Conservation (phyloP, 2,113 vertebrate species). For the Notothenia rossii region DNA sequence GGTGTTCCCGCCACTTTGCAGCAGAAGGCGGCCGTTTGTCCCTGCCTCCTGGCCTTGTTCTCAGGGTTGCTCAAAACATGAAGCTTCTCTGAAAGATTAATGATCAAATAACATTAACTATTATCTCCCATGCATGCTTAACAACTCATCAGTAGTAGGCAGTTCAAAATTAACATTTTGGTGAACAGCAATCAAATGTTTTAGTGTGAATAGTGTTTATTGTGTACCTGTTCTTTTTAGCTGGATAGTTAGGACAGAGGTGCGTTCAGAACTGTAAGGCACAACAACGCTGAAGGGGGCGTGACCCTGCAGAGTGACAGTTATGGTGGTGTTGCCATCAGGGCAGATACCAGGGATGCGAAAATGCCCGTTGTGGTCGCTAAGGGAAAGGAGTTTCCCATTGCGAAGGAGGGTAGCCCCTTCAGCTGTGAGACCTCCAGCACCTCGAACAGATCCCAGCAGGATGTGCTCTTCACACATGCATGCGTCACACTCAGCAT, state of each 20-base stretch:
- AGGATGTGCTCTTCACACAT: slow-evolving; percentile 91
- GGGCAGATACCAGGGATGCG: slow-evolving; percentile 91
- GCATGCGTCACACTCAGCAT: slow-evolving; percentile 91
- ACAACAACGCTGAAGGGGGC: slow-evolving; percentile 75
- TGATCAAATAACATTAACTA: slow-evolving; percentile 3
- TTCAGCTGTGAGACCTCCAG: slow-evolving; percentile 87
- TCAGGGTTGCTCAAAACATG: slow-evolving; percentile 88
- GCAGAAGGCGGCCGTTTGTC: slow-evolving; percentile 91
- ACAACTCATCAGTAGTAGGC: neutral
- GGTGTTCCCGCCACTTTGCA: slow-evolving; percentile 90
- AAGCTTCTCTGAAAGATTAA: slow-evolving; percentile 87
- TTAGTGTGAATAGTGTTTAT: neutral
- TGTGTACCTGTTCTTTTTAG: slow-evolving; percentile 91
- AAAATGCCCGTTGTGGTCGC: slow-evolving; percentile 90
- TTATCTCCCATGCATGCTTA: neutral
- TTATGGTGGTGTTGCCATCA: slow-evolving; percentile 89
- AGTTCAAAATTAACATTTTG: neutral
- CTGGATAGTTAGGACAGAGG: slow-evolving; percentile 87
- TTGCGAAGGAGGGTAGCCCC: slow-evolving; percentile 86
- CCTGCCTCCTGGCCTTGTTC: slow-evolving; percentile 88
- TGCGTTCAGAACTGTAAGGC: slow-evolving; percentile 79
- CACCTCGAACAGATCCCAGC: slow-evolving; percentile 87
- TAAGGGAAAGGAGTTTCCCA: slow-evolving; percentile 86
- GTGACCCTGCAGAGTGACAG: slow-evolving; percentile 89
- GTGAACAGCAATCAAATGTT: neutral